Base-by-base conservation (phyloP, 1,140 invertebrate genomes). In the Drosophila kurseongensis region DNA sequence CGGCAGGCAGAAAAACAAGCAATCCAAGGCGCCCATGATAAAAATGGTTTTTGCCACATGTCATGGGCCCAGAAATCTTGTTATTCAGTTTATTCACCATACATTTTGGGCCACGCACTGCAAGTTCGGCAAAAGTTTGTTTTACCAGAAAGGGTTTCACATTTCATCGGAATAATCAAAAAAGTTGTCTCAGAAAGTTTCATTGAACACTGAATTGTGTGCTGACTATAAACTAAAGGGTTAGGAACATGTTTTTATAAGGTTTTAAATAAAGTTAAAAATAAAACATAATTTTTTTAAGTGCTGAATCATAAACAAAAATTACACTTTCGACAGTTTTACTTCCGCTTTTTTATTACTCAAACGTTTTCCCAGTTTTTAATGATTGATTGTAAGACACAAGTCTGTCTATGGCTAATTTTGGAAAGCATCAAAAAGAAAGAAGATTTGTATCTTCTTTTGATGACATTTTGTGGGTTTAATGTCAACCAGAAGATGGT, bases 1-100 rank as follows among this genome's bases (percentile, higher is more conserved):
- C 63, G 65, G 54, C 65, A 63, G 52, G 48, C 66, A 56, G 69
- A 83, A 51, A 44, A 56, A 58, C 38, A 82, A 63, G 27, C 56
- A 61, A 41, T 45, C 42, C 42, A 38, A 36, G 12, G 27, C 48
- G 68, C 52, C 32, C 68, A 74, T 66, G 61, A 76, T 59, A n/a
- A 59, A 76, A 75, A 58, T 56, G 52, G 47, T 57, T 41, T 55
- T 36, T 55, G 58, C 58, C 41, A 74, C 69, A 74, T 52, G 71
- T 63, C 69, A 63, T 50, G 69, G 50, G 56, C 50, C 50, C 51
- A 14, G 4, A 75, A 74, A 48, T 74, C 50, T 74, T 36, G 51
- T 74, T 47, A 38, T 51, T 74, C 40, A 14, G 38, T 8, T 40
- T 42, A n/a, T n/a, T 23, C 23, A 12, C 42, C 35, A 41, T 51